Evolutionary conservation across 1,140 invertebrate genomes (phyloP), one percentile per base, ranked within the genome.

Genomic region (Nephotettix cincticeps): DNA sequence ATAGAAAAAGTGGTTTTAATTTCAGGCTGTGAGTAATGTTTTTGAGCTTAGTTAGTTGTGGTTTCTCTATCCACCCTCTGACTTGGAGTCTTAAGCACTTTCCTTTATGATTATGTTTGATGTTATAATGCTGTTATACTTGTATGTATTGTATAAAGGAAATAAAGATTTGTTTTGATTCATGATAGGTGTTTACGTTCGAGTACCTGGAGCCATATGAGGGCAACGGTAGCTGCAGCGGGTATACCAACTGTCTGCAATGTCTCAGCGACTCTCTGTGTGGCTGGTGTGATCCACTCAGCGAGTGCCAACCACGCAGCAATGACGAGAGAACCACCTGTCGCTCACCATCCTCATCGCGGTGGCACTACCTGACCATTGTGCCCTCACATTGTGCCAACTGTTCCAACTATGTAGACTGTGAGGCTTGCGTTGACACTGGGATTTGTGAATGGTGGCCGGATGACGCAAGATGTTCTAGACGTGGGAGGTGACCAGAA

Each of bases 221-320:
- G 66, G 86, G 85, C 14, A 89, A 90, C 66, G 92, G 92, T 0
- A 84, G 87, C n/a, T 98, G 96, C 77, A 78, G 81, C 0, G 83
- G 86, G 23, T 94, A 96, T 76, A 86, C 83, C 58, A 97, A 93
- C 77, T 98, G 96, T 78, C 80, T 96, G 4, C 86, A 93, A 58
- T 98, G 96, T 79, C 81, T 97, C 23, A 91, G 90, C 0, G 96
- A 99, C 81, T 89, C 91, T 0, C 86, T 88, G 11, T 98, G 96
- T 78, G 93, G 93, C 0, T 98, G 96, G 96, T 97, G 94, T 78
- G 88, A 92, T 21, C 76, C 90, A 6, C 91, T 84, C 0, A 82
- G 85, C 29, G 83, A 84, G 27, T 93, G 91, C 77, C 83, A 91
- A 23, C 80, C 86, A 3, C 83, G 89, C 19, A 80, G 83, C 1